Evolutionary conservation across 2,888 invertebrate genomes (phyloP), one percentile per base, ranked within the genome.

Genomic region (Volucella inflata): DNA sequence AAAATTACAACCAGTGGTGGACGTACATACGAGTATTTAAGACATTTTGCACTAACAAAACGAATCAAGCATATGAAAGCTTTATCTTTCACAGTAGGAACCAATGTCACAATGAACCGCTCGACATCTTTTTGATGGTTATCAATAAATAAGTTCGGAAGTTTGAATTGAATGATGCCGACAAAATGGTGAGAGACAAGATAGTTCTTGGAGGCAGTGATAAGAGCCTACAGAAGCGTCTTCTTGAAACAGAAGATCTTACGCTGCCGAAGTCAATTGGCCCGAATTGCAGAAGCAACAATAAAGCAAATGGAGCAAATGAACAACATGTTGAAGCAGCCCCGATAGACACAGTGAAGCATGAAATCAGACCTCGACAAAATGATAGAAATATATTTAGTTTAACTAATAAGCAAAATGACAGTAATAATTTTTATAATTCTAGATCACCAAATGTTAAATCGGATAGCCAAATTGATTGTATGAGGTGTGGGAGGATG

Each of bases 401-500:
- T n/a, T n/a, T n/a, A n/a, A 48, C 8, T 48, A 48, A 48, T 48
- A 14, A 30, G 12, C 16, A 3, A 38, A 50, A 38, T 64, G n/a
- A n/a, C n/a, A 48, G 50, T 38, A 50, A 44, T 21, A 62, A 48
- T 62, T 48, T 48, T 48, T 44, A 1, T 44, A 62, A 62, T 62
- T 62, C 48, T 62, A 62, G 62, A 2, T 48, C 12, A 62, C 17
- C 48, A 30, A 48, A 62, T 44, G n/a, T n/a, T n/a, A n/a, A n/a
- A n/a, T n/a, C n/a, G n/a, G 62, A 46, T 14, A 62, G 62, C 46
- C 64, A 50, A 65, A 50, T 65, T 40, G 50, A 50, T 30, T 65
- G 50, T 11, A 50, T 16, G 12, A 2, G 17, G 30, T 62, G 48
- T 36, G 48, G 36, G 14, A 30, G 46, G 16, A 48, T 14, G 48